These are phyloP conservation scores for Bombus difficillimus DNA, from an alignment of 1,140 invertebrate genomes.

Conservation along the genomic window DNA sequence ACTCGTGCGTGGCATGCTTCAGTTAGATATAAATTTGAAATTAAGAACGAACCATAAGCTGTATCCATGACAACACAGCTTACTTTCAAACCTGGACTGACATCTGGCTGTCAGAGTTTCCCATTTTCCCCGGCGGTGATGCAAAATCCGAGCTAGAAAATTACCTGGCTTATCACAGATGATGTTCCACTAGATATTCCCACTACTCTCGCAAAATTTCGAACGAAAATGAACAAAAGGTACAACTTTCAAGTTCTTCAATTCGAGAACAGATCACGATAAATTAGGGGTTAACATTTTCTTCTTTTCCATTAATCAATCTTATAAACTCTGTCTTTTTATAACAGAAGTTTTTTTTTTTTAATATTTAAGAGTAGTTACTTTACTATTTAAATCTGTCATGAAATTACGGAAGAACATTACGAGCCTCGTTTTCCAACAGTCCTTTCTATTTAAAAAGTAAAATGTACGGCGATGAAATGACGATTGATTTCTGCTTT, in stretches of 20 bases:
- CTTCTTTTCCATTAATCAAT: background rate
- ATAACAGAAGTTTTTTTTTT: too few relatives aligned
- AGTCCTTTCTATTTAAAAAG: too few relatives aligned
- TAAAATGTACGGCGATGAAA: too few relatives aligned
- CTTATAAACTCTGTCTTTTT: background rate
- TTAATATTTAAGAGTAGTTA: too few relatives aligned
- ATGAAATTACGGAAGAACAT: too few relatives aligned
- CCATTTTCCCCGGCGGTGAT: conserved; percentile 11
- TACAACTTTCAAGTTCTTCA: background rate
- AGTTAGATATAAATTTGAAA: background rate
- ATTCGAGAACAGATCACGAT: too few relatives aligned
- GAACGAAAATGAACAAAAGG: conserved; percentile 53
- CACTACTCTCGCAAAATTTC: conserved; percentile 41
- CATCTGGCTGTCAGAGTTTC: conserved; percentile 36
- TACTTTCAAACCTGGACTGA: background rate
- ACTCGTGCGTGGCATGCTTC: background rate
- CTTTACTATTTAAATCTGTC: too few relatives aligned
- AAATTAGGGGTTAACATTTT: background rate
- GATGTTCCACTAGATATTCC: conserved; percentile 29
- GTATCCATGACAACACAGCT: conserved; percentile 52
- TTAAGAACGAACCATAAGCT: background rate
- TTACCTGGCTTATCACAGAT: conserved; percentile 26
- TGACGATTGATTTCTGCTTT: too few relatives aligned
- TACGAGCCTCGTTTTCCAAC: too few relatives aligned
- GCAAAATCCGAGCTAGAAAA: conserved; percentile 51